Evolutionary conservation across 2,113 vertebrate genomes (phyloP).

Genomic region (Physeter macrocephalus): DNA sequence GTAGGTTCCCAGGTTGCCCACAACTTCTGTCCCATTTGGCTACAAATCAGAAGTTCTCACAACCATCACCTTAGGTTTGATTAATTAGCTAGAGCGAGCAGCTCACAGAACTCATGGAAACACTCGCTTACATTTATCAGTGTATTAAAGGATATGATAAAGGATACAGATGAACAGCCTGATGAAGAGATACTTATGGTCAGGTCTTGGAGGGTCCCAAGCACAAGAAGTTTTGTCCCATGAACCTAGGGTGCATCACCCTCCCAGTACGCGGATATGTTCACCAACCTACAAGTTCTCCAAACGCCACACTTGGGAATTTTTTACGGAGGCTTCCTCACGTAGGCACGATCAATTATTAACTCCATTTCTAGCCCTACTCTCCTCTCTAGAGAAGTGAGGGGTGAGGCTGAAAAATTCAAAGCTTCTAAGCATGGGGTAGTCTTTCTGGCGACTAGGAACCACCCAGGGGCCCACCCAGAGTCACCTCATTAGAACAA

Average conservation of each 20-base stretch:
- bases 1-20: neutral
- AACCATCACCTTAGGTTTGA: neutral
- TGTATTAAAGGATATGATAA: neutral
- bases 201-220: accelerated
- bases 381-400: no score
- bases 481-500: no score
- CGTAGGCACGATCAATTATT: neutral
- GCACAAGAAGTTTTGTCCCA: no score
- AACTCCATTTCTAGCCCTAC: no score
- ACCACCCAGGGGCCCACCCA: no score
- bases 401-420: no score
- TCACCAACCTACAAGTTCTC: neutral
- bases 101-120: neutral
- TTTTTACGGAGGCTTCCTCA: neutral
- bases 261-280: neutral
- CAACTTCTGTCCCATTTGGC: neutral
- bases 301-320: neutral
- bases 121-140: neutral
- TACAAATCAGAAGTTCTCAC: neutral
- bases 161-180: neutral
- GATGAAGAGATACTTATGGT: no score
- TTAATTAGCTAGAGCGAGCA: neutral
- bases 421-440: no score
- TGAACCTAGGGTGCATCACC: neutral
- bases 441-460: no score